A percentile compares a stretch with the other conserved stretches of the same genome.
Conservation (phyloP, 2,113 vertebrate species). For the Capreolus pygargus region DNA sequence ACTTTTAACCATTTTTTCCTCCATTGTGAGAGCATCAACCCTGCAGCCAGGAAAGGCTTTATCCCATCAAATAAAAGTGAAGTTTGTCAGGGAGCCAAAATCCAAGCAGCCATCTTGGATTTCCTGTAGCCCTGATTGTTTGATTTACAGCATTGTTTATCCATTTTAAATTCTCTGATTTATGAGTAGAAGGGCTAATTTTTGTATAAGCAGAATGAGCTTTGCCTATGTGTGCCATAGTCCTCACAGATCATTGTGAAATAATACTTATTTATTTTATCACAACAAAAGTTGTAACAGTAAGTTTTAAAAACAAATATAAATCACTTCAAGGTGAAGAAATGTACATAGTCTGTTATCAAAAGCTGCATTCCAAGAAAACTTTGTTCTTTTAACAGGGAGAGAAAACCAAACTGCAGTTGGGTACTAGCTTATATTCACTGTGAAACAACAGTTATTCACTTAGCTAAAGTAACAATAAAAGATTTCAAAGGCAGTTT, state of each 20-base stretch:
- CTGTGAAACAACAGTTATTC: no score
- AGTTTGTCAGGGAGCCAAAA: neutral
- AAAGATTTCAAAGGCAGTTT: no score
- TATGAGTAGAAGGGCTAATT: neutral
- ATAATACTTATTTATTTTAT: no score
- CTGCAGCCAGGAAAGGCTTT: neutral
- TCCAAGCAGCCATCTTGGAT: neutral
- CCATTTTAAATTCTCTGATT: neutral
- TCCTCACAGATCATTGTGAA: neutral
- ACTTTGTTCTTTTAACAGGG: no score
- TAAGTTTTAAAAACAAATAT: no score
- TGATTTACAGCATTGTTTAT: neutral
- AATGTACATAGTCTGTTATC: no score
- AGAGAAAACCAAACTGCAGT: no score
- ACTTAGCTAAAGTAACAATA: no score
- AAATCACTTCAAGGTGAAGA: no score
- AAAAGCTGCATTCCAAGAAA: no score
- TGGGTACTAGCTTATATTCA: no score
- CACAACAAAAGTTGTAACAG: no score
- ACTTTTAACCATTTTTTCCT: neutral
- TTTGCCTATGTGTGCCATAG: neutral
- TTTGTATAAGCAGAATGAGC: neutral
- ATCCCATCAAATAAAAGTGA: neutral
- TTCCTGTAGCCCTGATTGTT: neutral
- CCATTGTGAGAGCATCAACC: neutral